phyloP scores from a whole-genome alignment of 2,797 vertebrate species.

The Arctocebus calabarensis region DNA sequence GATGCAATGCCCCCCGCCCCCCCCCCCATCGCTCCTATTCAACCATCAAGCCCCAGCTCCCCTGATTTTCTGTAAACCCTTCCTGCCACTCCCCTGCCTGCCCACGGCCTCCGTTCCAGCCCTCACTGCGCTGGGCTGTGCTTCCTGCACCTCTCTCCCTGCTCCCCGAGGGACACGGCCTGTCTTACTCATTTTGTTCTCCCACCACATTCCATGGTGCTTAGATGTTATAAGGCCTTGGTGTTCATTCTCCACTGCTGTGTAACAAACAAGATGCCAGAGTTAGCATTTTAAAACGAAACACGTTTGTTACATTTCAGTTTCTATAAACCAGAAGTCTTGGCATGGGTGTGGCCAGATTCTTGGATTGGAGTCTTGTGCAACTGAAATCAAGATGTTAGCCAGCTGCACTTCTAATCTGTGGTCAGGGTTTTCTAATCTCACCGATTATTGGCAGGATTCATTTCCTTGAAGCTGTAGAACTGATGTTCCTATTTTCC shows the following conservation, averaged over 20 bases:
- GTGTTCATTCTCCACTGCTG: not conserved
- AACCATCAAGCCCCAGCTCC: not conserved
- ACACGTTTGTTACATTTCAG: not conserved
- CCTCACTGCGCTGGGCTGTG: not conserved
- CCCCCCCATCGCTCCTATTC: not conserved
- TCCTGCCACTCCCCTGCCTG: not conserved
- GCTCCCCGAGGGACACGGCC: not conserved
- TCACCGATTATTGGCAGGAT: not conserved
- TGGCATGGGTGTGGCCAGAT: not conserved
- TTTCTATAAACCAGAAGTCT: not conserved
- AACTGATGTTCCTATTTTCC: not conserved
- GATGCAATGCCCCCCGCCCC: not conserved
- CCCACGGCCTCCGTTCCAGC: not conserved
- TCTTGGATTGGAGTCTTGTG: not conserved
- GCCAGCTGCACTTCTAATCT: not conserved
- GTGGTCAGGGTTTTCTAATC: not conserved
- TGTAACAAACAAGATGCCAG: not conserved
- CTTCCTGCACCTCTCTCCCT: slow-evolving; percentile 43
- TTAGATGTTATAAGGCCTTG: not conserved
- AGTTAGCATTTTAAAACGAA: slow-evolving; percentile 25
- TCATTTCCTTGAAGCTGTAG: not conserved
- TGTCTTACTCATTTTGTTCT: not conserved
- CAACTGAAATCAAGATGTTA: slow-evolving; percentile 28
- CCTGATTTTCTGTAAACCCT: not conserved
- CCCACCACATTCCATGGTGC: not conserved